Conservation (phyloP, 30 jellyfish, hydroid and myxozoan genomes). For the Aurelia sp. region DNA sequence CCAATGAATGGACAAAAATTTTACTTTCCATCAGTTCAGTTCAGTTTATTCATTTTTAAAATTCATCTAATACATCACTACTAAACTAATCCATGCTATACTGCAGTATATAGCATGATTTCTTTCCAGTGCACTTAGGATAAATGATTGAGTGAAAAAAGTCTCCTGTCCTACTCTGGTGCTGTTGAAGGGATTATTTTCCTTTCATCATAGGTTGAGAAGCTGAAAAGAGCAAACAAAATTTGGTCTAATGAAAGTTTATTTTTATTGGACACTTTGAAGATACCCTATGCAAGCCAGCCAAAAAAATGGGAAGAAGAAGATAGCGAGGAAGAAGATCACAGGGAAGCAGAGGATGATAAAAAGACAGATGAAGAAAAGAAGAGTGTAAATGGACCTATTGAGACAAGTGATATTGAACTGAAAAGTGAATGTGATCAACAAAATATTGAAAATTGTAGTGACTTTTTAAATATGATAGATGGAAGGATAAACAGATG, state of each 20-base stretch:
- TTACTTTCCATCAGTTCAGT: too few relatives aligned
- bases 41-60: too few relatives aligned
- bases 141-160: too few relatives aligned
- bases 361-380: not conserved
- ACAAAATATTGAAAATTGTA: not conserved
- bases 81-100: too few relatives aligned
- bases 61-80: too few relatives aligned
- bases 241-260: slow-evolving; percentile 81
- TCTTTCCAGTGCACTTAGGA: too few relatives aligned
- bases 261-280: slow-evolving; percentile 38
- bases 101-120: too few relatives aligned
- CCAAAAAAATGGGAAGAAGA: slow-evolving; percentile 14
- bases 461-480: slow-evolving; percentile 33
- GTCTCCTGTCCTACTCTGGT: too few relatives aligned
- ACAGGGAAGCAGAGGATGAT: not conserved
- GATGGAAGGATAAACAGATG: slow-evolving; percentile 46
- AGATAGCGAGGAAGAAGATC: not conserved
- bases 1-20: too few relatives aligned
- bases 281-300: slow-evolving; percentile 35
- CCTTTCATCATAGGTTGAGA: slow-evolving; percentile 49
- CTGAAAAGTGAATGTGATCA: not conserved
- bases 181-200: not conserved
- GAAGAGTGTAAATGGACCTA: not conserved
- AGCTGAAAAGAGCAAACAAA: slow-evolving; percentile 63
- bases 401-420: not conserved